Evolutionary conservation across 2,113 vertebrate genomes (phyloP), one percentile per base, ranked within the genome.

Genomic region (Vicugna pacos): DNA sequence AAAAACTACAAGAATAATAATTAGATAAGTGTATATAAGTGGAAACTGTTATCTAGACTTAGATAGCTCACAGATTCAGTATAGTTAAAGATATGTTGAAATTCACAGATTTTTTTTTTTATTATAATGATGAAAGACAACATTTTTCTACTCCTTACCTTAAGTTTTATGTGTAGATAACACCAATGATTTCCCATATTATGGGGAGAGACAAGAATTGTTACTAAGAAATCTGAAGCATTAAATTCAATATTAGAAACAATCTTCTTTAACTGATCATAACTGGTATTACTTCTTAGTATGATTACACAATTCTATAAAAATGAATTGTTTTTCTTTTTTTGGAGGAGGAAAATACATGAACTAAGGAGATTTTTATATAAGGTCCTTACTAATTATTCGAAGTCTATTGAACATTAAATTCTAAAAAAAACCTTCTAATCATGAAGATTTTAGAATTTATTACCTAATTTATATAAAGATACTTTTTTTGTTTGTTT

Each of bases 21-120:
- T 93, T 91, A 85, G 17, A 82, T 90, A 87, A 77, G 13, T 4
- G 0, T 26, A 91, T 79, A 87, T 91, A 72, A 89, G 75, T 82
- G 14, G n/a, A 80, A 95, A 73, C 2, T 50, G 1, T 48, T 91
- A 89, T 32, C 26, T 12, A 64, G 42, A 54, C 32, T 87, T 67
- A 46, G 30, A 67, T 58, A 92, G 19, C 20, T 73, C 46, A 82
- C n/a, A 56, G 35, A 95, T 85, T 84, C 12, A 48, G 15, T 58
- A 81, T 6, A 56, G 3, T 46, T 22, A 70, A 38, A 28, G 16
- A 69, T 38, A 85, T 28, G 30, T 7, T 92, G 35, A 88, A 76
- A 65, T 70, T 42, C 38, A 69, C 48, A 83, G 19, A 20, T 38
- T 52, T 88, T 72, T 0, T 54, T 62, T 95, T 50, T 46, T 73